Conservation (phyloP, 2,797 vertebrate genomes). For the Triplophysa bombifrons region DNA sequence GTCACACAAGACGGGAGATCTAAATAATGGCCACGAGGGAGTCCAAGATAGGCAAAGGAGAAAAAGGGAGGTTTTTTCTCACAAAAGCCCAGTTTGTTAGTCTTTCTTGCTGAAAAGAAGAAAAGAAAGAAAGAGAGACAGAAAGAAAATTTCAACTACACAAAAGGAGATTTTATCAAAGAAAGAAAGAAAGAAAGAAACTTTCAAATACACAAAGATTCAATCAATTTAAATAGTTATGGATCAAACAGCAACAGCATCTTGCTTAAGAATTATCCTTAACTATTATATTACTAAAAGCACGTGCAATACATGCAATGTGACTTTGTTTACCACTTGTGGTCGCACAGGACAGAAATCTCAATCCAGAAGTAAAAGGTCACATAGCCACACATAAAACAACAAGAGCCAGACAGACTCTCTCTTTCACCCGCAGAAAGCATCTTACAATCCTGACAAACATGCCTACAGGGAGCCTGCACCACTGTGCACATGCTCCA, state of each 20-base stretch:
- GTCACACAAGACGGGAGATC: slow-evolving; percentile 19
- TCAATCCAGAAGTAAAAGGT: slow-evolving; percentile 10
- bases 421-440: neutral
- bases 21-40: slow-evolving; percentile 35
- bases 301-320: neutral
- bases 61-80: slow-evolving; percentile 8
- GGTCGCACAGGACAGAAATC: slow-evolving; percentile 18
- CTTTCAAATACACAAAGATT: neutral
- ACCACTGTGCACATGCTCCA: neutral
- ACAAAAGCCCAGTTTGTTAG: slow-evolving; percentile 45
- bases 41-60: slow-evolving; percentile 24
- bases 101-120: neutral
- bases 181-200: slow-evolving; percentile 14
- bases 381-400: neutral
- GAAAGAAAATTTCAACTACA: neutral
- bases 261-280: neutral
- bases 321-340: slow-evolving; percentile 1
- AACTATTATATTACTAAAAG: slow-evolving; percentile 8
- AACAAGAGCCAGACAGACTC: slow-evolving; percentile 10
- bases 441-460: slow-evolving; percentile 19
- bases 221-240: no score
- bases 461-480: slow-evolving; percentile 13
- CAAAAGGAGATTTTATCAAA: neutral
- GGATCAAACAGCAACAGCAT: no score
- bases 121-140: neutral